A percentile compares a stretch with the other conserved stretches of the same genome.
These are phyloP conservation scores for Engraulis encrasicolus DNA, from an alignment of 2,113 vertebrate genomes.

Conservation along the genomic window DNA sequence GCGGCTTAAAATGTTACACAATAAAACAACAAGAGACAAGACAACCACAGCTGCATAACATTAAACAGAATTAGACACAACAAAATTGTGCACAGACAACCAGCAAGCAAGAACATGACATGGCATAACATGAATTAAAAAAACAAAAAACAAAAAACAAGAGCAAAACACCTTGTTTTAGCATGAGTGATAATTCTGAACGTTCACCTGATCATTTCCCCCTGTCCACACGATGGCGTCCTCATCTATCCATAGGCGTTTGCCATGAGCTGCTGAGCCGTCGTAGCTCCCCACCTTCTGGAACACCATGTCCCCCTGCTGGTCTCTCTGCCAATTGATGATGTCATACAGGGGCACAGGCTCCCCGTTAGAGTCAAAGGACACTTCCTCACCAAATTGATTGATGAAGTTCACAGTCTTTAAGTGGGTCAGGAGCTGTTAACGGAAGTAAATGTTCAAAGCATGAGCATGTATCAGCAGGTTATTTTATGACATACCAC, in stretches of 20 bases:
- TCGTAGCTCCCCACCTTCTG: conserved; percentile 74
- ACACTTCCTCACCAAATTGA: conserved; percentile 69
- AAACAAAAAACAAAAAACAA: too few relatives aligned
- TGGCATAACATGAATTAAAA: too few relatives aligned
- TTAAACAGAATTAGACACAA: too few relatives aligned
- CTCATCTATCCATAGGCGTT: conserved; percentile 65
- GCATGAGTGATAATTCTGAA: neutral
- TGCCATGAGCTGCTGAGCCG: conserved; percentile 62
- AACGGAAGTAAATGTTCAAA: neutral
- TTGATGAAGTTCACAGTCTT: conserved; percentile 74
- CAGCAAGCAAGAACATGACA: too few relatives aligned
- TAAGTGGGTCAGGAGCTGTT: conserved; percentile 70
- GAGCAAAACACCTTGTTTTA: too few relatives aligned
- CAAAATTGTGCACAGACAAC: too few relatives aligned
- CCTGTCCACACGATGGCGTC: conserved; percentile 67
- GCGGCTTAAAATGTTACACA: too few relatives aligned
- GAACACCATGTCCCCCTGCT: conserved; percentile 61
- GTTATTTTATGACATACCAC: neutral
- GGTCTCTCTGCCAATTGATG: conserved; percentile 77
- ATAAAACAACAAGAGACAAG: too few relatives aligned
- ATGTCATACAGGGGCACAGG: conserved; percentile 77
- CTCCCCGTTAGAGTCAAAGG: conserved; percentile 77
- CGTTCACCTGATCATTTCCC: conserved; percentile 61
- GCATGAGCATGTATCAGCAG: neutral
- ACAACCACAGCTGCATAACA: too few relatives aligned